Conservation (phyloP, 2,113 vertebrate species). For the Dicentrarchus labrax region DNA sequence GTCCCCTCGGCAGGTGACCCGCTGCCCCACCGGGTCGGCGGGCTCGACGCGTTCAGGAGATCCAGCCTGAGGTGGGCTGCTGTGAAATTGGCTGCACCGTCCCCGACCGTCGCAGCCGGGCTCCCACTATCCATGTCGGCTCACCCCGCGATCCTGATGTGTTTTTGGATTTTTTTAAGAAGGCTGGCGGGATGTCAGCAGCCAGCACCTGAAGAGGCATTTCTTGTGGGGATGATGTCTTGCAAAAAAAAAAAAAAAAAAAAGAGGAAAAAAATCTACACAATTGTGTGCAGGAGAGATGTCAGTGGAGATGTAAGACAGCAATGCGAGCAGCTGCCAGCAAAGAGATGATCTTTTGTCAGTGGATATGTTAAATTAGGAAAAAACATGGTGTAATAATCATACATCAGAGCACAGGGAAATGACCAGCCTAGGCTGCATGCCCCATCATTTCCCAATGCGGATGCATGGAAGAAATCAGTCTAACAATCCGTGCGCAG, state of each 20-base stretch:
- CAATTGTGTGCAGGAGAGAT: not conserved
- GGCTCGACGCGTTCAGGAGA: slow-evolving; percentile 81
- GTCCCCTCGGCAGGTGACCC: slow-evolving; percentile 71
- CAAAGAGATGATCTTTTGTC: not conserved
- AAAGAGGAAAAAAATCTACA: not conserved
- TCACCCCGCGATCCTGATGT: slow-evolving; percentile 20
- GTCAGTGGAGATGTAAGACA: slow-evolving; percentile 11
- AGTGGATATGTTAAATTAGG: slow-evolving; percentile 1
- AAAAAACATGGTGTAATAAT: slow-evolving; percentile 26
- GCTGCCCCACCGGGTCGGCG: slow-evolving; percentile 77
- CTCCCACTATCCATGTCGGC: slow-evolving; percentile 75
- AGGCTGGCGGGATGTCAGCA: slow-evolving; percentile 18
- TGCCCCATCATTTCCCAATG: slow-evolving; percentile 22
- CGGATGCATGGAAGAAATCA: slow-evolving; percentile 46
- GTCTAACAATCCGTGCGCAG: slow-evolving; percentile 38
- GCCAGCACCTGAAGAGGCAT: slow-evolving; percentile 37
- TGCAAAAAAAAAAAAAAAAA: not conserved
- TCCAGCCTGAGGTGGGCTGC: slow-evolving; percentile 75
- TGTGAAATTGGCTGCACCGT: slow-evolving; percentile 75
- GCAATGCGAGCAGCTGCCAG: slow-evolving; percentile 21
- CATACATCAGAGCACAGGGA: slow-evolving; percentile 7
- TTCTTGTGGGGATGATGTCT: not conserved
- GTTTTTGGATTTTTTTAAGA: slow-evolving; percentile 28
- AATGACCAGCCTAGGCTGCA: slow-evolving; percentile 3
- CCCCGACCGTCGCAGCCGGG: slow-evolving; percentile 81